These are phyloP conservation scores for Eledone cirrhosa DNA, from an alignment of 2,888 invertebrate genomes.

Conservation along the genomic window DNA sequence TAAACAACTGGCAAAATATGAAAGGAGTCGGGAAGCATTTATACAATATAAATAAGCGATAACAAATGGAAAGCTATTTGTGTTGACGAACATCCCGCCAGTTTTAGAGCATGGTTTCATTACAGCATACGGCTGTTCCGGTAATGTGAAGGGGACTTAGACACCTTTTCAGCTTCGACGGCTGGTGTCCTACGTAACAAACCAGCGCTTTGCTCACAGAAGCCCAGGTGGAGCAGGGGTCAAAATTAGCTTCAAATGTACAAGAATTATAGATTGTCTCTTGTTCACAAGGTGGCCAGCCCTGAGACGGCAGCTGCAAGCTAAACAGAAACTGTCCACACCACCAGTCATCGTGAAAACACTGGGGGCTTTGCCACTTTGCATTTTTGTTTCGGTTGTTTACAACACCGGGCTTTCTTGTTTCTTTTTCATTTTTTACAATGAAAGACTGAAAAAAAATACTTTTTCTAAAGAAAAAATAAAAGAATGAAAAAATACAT, in stretches of 20 bases:
- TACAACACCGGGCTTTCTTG: not conserved
- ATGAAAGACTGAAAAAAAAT: constrained; percentile 16
- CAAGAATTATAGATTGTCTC: constrained; percentile 13
- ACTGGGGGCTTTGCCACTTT: no score
- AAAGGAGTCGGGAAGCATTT: constrained; percentile 10
- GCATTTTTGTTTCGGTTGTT: not conserved
- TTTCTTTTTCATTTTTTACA: not conserved
- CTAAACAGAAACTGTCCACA: not conserved
- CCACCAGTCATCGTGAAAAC: not conserved
- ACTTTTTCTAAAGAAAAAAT: not conserved
- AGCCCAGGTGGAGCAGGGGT: constrained; percentile 6
- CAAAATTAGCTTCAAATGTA: constrained; percentile 11
- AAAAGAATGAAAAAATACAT: not conserved
- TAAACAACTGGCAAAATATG: constrained; percentile 7
- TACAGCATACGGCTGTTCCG: not conserved
- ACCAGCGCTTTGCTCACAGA: constrained; percentile 10
- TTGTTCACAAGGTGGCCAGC: not conserved
- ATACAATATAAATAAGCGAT: constrained; percentile 7
- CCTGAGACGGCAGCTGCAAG: constrained; percentile 5
- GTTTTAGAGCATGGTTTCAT: not conserved
- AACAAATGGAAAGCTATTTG: not conserved
- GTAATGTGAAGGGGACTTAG: not conserved
- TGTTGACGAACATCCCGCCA: not conserved
- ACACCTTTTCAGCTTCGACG: not conserved
- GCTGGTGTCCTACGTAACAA: not conserved